These are phyloP conservation scores for Theretra japonica DNA, from an alignment of 2,888 invertebrate genomes.

Conservation along the genomic window DNA sequence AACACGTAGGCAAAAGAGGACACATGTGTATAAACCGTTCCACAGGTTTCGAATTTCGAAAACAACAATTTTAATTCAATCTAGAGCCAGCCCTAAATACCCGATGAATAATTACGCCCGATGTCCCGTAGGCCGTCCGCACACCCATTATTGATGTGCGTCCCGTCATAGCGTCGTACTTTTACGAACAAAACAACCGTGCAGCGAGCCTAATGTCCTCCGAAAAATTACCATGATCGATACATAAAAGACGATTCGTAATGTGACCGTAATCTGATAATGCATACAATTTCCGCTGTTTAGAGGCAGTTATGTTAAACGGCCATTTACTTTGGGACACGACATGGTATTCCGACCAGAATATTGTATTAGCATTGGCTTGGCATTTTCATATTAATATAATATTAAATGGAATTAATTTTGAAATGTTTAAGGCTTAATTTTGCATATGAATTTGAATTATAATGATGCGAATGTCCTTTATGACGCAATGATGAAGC, in stretches of 20 bases:
- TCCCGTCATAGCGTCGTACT: constrained; percentile 49
- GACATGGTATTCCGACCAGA: constrained; percentile 36
- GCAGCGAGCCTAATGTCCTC: constrained; percentile 24
- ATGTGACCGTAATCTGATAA: constrained; percentile 65
- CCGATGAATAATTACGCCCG: constrained; percentile 64
- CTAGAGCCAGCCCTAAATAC: constrained; percentile 53
- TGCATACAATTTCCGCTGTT: constrained; percentile 61
- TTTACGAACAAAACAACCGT: constrained; percentile 37
- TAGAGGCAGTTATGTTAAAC: constrained; percentile 39
- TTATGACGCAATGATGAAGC: no score
- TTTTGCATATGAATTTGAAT: constrained; percentile 3
- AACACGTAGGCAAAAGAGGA: no score
- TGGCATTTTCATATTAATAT: constrained; percentile 27
- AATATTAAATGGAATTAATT: no score
- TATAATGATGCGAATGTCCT: no score
- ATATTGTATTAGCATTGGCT: constrained; percentile 44
- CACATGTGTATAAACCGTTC: no score
- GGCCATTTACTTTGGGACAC: constrained; percentile 20
- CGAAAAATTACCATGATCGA: constrained; percentile 47
- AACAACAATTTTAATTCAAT: not conserved
- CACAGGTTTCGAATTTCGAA: no score
- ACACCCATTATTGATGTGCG: constrained; percentile 60
- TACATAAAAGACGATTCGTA: constrained; percentile 43
- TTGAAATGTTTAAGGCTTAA: not conserved
- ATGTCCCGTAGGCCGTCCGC: constrained; percentile 53